A percentile compares a stretch with the other conserved stretches of the same genome.
Evolutionary conservation across 2,113 vertebrate species (phyloP).

Genomic region (Arvicanthis niloticus): DNA sequence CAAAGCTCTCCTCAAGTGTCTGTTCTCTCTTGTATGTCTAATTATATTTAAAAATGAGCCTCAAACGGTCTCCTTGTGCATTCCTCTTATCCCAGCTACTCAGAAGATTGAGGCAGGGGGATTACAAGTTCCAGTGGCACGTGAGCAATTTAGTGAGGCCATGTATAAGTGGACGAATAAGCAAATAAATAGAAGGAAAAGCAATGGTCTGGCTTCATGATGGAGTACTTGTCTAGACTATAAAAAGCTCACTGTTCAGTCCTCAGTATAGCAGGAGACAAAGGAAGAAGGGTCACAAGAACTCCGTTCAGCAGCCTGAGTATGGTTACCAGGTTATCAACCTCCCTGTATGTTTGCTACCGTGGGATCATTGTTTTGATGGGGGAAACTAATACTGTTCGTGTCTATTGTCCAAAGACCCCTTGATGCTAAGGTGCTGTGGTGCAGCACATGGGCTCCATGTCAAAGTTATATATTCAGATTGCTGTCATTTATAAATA

Average conservation of each 20-base stretch:
- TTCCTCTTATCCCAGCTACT: background rate
- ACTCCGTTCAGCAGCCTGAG: background rate
- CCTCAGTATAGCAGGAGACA: too few species aligned
- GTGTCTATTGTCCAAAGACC: background rate
- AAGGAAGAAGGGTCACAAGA: background rate
- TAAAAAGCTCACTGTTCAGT: too few species aligned
- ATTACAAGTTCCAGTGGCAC: background rate
- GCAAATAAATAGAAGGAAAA: background rate
- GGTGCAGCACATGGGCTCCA: background rate
- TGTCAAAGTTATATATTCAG: background rate
- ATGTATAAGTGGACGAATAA: too few species aligned
- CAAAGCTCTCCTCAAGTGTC: constrained; percentile 13
- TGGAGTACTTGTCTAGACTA: too few species aligned
- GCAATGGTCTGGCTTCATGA: background rate
- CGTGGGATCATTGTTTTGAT: background rate
- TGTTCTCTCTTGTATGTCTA: background rate
- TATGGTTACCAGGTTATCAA: background rate
- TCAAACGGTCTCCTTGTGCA: background rate
- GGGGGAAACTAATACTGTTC: background rate
- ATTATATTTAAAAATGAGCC: background rate
- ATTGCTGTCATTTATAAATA: background rate
- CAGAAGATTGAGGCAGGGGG: background rate
- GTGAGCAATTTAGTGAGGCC: background rate
- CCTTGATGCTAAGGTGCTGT: background rate
- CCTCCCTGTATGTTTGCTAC: background rate